These are phyloP conservation scores for Diachasma alloeum DNA, from an alignment of 1,140 invertebrate genomes.

Conservation along the genomic window DNA sequence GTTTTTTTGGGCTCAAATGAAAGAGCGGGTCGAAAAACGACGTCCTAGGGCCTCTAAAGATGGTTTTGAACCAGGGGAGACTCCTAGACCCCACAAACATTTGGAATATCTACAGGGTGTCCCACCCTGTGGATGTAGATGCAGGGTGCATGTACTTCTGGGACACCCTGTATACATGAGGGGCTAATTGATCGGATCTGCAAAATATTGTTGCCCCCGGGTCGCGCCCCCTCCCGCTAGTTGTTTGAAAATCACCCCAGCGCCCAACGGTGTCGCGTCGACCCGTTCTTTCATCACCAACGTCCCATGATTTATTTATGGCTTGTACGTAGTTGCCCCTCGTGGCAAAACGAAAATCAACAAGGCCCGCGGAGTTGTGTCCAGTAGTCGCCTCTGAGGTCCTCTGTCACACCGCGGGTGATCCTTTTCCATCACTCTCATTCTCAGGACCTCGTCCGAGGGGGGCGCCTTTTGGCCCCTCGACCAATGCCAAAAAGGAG, in stretches of 20 bases:
- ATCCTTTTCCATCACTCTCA: conserved; percentile 4
- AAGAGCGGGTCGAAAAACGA: no score
- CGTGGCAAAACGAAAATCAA: conserved; percentile 5
- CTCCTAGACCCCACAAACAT: no score
- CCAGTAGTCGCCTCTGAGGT: not conserved
- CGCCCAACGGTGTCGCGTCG: not conserved
- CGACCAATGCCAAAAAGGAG: not conserved
- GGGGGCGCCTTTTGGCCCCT: not conserved
- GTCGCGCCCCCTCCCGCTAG: not conserved
- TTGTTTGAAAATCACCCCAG: not conserved
- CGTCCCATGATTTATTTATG: conserved; percentile 34
- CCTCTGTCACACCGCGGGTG: conserved; percentile 1
- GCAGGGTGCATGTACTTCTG: no score
- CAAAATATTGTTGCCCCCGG: conserved; percentile 32
- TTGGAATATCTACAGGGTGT: no score
- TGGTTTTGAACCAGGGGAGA: no score
- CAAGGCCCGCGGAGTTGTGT: not conserved
- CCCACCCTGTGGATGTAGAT: no score
- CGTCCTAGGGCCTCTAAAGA: no score
- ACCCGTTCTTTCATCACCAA: conserved; percentile 6
- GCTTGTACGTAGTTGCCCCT: not conserved
- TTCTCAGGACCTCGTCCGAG: not conserved
- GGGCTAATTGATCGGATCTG: no score
- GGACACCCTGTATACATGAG: no score
- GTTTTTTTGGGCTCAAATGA: no score